phyloP scores from a whole-genome alignment of 2,113 vertebrate species.

The Hydropotes inermis region DNA sequence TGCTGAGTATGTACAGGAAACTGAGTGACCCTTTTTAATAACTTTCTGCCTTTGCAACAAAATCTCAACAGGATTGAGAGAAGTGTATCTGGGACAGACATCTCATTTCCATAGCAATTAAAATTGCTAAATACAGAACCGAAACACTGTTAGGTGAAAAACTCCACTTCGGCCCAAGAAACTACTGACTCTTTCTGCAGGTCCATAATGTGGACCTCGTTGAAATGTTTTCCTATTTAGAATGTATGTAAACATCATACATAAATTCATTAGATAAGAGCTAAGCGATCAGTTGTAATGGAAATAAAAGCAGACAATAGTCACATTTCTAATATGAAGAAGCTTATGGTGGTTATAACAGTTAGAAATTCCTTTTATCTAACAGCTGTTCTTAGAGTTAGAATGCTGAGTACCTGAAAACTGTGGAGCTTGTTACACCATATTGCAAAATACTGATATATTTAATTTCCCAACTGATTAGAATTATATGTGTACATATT shows the following conservation, averaged over 20 bases:
- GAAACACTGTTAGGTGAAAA: not conserved
- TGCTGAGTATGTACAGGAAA: not conserved
- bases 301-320: not conserved
- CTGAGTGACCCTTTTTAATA: not conserved
- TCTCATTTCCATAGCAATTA: not conserved
- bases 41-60: not conserved
- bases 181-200: not conserved
- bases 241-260: not conserved
- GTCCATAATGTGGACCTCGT: rapidly evolving
- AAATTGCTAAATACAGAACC: not conserved
- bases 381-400: not conserved
- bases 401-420: not conserved
- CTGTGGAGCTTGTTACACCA: not conserved
- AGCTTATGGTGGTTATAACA: not conserved
- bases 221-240: not conserved
- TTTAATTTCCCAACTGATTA: not conserved
- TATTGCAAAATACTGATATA: not conserved
- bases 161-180: not conserved
- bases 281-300: not conserved
- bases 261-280: not conserved
- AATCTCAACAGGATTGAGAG: not conserved
- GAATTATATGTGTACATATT: not conserved
- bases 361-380: not conserved
- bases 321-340: not conserved
- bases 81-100: not conserved